These are phyloP conservation scores for Glossophaga mutica DNA, from an alignment of 2,797 vertebrate species.

Conservation along the genomic window DNA sequence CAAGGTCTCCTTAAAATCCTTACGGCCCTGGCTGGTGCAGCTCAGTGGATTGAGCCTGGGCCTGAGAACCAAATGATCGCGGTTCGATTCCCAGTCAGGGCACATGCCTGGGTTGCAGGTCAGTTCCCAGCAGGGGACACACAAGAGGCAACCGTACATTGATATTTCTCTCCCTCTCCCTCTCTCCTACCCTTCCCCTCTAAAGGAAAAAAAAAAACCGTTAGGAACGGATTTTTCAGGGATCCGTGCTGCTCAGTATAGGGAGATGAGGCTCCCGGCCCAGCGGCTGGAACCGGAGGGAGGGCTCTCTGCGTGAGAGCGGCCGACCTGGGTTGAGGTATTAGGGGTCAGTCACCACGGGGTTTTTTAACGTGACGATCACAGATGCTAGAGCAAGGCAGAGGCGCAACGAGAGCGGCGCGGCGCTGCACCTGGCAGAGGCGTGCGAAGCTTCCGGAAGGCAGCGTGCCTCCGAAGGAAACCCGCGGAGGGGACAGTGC, in stretches of 20 bases:
- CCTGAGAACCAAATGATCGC: no score
- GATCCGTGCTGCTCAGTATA: neutral
- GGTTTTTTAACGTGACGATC: neutral
- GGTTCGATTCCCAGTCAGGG: no score
- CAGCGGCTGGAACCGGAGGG: neutral
- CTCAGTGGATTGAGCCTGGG: no score
- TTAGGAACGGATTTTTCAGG: neutral
- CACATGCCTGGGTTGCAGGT: no score
- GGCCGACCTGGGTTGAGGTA: neutral
- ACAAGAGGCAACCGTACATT: no score
- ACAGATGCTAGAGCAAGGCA: constrained; percentile 17
- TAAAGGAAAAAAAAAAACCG: no score
- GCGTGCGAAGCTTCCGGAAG: neutral
- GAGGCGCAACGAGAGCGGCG: neutral
- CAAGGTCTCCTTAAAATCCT: neutral
- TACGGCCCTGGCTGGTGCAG: no score
- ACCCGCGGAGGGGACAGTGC: neutral
- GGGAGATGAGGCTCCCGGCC: neutral
- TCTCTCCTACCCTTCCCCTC: no score
- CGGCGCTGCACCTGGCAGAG: neutral
- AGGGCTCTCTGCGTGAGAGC: neutral
- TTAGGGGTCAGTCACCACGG: neutral
- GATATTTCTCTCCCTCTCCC: no score
- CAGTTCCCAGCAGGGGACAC: no score
- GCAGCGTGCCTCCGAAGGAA: constrained; percentile 2